phyloP scores from a whole-genome alignment of 2,797 vertebrate genomes.

The Artibeus lituratus region DNA sequence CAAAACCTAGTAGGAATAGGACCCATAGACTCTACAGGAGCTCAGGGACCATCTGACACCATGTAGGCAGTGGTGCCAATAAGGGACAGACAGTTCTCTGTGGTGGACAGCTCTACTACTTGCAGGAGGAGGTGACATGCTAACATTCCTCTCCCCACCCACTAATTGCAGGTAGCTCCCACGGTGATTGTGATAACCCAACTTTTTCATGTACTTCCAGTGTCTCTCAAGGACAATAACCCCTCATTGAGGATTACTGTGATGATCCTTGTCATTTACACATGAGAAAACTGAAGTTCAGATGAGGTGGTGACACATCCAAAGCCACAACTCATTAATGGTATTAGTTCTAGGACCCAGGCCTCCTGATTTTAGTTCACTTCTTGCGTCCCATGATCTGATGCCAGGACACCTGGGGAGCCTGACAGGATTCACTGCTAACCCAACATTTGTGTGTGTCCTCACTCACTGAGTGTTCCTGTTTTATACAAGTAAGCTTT shows the following conservation, averaged over 20 bases:
- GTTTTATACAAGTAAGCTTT: not conserved
- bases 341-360: not conserved
- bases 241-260: not conserved
- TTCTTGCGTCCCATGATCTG: constrained; percentile 7
- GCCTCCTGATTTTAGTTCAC: not conserved
- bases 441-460: not conserved
- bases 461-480: not conserved
- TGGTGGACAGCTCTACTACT: not conserved
- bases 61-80: not conserved
- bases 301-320: accelerated
- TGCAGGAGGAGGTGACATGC: not conserved
- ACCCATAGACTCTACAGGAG: not conserved
- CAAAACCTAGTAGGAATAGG: not conserved
- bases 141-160: not conserved
- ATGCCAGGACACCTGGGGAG: not conserved
- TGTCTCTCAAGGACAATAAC: not conserved
- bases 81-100: not conserved
- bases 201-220: not conserved
- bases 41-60: not conserved
- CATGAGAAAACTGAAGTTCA: not conserved
- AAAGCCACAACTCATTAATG: not conserved
- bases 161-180: not conserved
- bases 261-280: not conserved
- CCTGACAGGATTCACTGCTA: not conserved
- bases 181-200: not conserved